Evolutionary conservation across 2,888 invertebrate genomes (phyloP), one percentile per base, ranked within the genome.

Genomic region (Chalcis sispes): DNA sequence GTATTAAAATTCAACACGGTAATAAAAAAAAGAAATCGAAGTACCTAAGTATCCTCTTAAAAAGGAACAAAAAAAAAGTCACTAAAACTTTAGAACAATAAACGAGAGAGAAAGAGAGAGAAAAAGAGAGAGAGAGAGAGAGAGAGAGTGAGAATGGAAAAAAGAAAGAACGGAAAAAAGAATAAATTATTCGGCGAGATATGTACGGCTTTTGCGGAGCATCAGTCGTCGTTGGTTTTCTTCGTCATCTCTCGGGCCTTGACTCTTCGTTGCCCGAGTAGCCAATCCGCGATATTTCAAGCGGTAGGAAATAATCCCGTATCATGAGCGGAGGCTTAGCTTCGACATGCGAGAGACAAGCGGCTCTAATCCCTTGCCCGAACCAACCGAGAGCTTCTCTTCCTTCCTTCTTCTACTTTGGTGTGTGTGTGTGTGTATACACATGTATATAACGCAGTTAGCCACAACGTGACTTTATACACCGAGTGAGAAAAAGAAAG

Each of bases 301-400:
- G 80, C 84, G 81, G 36, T 36, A 36, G 42, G 78, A 81, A 81
- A 80, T 86, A 87, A 86, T 86, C 84, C 84, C 81, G 80, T 87
- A 87, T 87, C 87, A 87, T 83, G 84, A 79, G 84, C 83, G 83
- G 77, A n/a, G 81, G 84, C 84, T 87, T 84, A 86, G 81, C 83
- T 82, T 82, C 83, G 85, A 85, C 86, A 84, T 75, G 83, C 83
- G 81, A 80, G 81, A 82, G 83, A 82, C 80, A 79, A 73, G 75
- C 72, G 66, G 2, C 81, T 80, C 79, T 86, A 86, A 87, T 86
- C 85, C 70, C 20, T 1, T 8, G 42, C 40, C 25, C 25, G n/a
- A 20, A 27, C 2, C 5, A 1, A 20, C 29, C 13, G 42, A 20
- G 32, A 36, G 50, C 50, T 50, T 50, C 50, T 50, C 5, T n/a